Evolutionary conservation across 2,888 invertebrate species (phyloP), one percentile per base, ranked within the genome.

Genomic region (Ditylenchus weischeri): DNA sequence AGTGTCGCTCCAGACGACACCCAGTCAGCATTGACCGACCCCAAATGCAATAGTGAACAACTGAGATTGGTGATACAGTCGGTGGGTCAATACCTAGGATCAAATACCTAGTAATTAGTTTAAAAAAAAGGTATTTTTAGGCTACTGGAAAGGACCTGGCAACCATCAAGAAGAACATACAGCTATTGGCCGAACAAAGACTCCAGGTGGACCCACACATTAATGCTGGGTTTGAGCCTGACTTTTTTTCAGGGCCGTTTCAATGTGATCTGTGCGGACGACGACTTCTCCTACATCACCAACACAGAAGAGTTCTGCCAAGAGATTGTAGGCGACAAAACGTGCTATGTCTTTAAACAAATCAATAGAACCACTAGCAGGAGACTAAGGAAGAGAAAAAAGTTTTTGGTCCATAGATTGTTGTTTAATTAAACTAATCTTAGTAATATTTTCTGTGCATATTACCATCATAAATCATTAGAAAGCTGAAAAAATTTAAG

Each of bases 241-340:
- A 43, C 29, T 29, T 18, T 11, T 10, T 54, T 54, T 54, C n/a
- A 54, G 54, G 66, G 62, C n/a, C 64, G 62, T 48, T 68, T 48
- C 61, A 68, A 65, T 21, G 68, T 68, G 21, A 59, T 68, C 11
- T 68, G 68, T 58, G 68, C 68, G 8, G 47, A 47, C 19, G 61
- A 68, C 23, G 68, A 68, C 21, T 68, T 68, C 50, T 68, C 68
- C 5, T 68, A 68, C 61, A 66, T 68, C 35, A 54, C 68, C 3
- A 68, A 68, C 47, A 68, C 68, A 10, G 68, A 68, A 50, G 68
- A 68, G 21, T 68, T 47, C 21, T 68, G 68, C 23, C 68, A 68
- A 59, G 65, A 66, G n/a, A 50, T 51, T n/a, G 43, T 68, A 18
- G 54, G 54, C 38, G 66, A 59, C 21, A 58, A 58, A 23, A 68